Percentiles rank a stretch among this genome's conserved stretches.
Conservation (phyloP, 1,140 invertebrate genomes). For the Bombus confusus region DNA sequence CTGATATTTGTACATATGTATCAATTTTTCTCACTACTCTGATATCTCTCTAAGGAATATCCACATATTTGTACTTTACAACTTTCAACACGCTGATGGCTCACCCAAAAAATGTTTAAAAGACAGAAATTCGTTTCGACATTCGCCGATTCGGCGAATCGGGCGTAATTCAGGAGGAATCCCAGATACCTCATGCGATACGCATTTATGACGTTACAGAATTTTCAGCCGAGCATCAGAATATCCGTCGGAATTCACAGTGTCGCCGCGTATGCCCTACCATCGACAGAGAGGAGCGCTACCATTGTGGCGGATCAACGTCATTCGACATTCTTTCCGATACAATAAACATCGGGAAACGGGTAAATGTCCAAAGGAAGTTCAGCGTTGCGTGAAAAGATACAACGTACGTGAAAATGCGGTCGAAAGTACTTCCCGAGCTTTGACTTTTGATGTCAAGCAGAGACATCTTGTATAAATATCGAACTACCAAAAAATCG, state of each 20-base stretch:
- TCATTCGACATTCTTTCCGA: conserved; percentile 50
- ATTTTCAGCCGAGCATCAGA: conserved; percentile 26
- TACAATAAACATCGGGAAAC: conserved; percentile 49
- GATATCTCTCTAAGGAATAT: no score
- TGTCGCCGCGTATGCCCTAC: conserved; percentile 13
- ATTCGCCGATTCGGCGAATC: not conserved
- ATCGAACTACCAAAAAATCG: not conserved
- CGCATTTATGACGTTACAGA: conserved; percentile 33
- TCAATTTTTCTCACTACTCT: no score
- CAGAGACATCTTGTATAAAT: not conserved
- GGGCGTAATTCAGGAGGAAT: not conserved
- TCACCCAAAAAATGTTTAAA: not conserved
- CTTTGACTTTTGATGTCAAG: not conserved
- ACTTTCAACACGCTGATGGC: not conserved
- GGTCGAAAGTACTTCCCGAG: not conserved
- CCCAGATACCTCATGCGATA: no score
- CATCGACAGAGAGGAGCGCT: not conserved
- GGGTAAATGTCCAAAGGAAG: conserved; percentile 42
- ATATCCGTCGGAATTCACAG: conserved; percentile 16
- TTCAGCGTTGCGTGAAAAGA: conserved; percentile 19
- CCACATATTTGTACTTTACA: not conserved
- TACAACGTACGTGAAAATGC: not conserved
- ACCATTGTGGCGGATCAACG: conserved; percentile 44
- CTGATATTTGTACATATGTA: no score
- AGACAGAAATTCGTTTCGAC: not conserved